A percentile compares a stretch with the other conserved stretches of the same genome.
Evolutionary conservation across 2,888 invertebrate genomes (phyloP).

Genomic region (Aspidiotus destructor): DNA sequence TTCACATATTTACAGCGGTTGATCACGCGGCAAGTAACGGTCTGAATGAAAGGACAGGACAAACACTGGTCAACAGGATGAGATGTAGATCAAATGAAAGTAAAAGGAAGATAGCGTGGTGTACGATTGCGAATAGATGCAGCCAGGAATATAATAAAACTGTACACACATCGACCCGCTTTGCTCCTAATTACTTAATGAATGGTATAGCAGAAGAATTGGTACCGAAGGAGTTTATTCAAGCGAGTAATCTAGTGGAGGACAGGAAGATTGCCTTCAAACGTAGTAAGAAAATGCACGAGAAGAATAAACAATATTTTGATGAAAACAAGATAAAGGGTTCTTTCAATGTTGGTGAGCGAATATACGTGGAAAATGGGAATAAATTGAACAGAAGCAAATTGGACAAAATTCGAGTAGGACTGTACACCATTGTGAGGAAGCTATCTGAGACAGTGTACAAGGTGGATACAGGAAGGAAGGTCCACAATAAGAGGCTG

Average conservation of each 20-base stretch:
- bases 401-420: not conserved
- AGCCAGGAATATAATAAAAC: not conserved
- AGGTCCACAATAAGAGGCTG: not conserved
- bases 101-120: slow-evolving; percentile 33
- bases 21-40: slow-evolving; percentile 37
- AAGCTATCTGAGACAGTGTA: slow-evolving; percentile 3
- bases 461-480: not conserved
- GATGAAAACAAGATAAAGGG: not conserved
- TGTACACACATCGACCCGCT: not conserved
- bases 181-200: not conserved
- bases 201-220: not conserved
- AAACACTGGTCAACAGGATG: too few species aligned
- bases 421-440: not conserved
- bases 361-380: slow-evolving; percentile 22
- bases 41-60: slow-evolving; percentile 34
- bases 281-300: too few species aligned
- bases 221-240: too few species aligned
- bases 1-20: slow-evolving; percentile 34
- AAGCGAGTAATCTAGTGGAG: too few species aligned
- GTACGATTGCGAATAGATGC: slow-evolving; percentile 36
- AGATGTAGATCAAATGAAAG: slow-evolving; percentile 35
- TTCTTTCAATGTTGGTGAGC: slow-evolving; percentile 15
- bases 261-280: too few species aligned
- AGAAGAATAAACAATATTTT: too few species aligned
- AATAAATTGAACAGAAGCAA: slow-evolving; percentile 3